These are phyloP conservation scores for Orthonyx spaldingii DNA, from an alignment of 2,113 vertebrate species.

Conservation along the genomic window DNA sequence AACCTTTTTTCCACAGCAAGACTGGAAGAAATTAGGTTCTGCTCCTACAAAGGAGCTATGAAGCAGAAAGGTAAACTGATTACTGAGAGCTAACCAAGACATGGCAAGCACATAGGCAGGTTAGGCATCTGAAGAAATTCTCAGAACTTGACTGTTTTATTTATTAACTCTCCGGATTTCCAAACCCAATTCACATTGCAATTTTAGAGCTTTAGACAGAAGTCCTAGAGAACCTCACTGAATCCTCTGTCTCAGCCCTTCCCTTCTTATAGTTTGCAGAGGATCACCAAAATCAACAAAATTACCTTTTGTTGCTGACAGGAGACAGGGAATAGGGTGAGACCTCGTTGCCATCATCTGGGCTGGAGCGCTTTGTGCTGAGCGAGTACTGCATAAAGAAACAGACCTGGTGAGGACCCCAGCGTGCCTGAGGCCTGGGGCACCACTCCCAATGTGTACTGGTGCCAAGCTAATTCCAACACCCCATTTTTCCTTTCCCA, in stretches of 20 bases:
- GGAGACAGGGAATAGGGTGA: constrained; percentile 96
- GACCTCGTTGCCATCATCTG: constrained; percentile 92
- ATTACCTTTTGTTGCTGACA: constrained; percentile 98
- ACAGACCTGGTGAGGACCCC: background rate
- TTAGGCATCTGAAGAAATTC: background rate
- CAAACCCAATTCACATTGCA: background rate
- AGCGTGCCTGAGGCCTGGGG: fast-evolving
- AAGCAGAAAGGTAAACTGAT: background rate
- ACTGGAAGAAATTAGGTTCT: background rate
- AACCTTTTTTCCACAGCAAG: background rate
- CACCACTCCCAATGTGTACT: background rate
- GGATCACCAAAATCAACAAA: no score
- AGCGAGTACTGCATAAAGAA: constrained; percentile 84
- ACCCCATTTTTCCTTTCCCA: background rate
- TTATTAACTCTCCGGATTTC: background rate
- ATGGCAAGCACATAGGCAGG: background rate
- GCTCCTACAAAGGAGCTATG: background rate
- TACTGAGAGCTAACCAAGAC: background rate
- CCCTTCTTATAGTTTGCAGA: background rate
- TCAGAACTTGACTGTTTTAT: background rate
- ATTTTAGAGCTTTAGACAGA: background rate
- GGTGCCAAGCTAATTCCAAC: background rate
- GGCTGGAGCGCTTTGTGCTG: constrained; percentile 88
- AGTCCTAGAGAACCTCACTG: background rate
- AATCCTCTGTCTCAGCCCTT: background rate